Conservation (phyloP, 2,888 invertebrate genomes). For the Agriopis aurantiaria region DNA sequence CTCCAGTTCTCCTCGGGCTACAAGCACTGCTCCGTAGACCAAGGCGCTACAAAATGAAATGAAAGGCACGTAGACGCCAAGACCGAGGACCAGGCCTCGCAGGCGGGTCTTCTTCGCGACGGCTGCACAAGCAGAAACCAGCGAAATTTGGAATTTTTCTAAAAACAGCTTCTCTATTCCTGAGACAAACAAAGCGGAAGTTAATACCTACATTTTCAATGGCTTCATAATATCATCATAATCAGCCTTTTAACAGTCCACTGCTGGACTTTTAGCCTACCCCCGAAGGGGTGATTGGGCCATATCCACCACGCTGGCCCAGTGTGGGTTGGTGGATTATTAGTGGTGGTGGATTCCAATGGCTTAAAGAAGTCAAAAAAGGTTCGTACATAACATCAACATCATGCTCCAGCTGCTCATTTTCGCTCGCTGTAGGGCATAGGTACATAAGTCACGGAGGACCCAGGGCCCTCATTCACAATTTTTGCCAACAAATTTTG, state of each 20-base stretch:
- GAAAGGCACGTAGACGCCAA: constrained; percentile 90
- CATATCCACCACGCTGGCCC: too few relatives aligned
- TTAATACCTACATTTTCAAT: not conserved
- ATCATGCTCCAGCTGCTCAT: too few relatives aligned
- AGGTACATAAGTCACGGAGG: too few relatives aligned
- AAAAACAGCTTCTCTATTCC: constrained; percentile 86
- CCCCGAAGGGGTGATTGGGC: too few relatives aligned
- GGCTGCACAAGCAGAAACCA: constrained; percentile 81
- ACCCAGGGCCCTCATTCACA: too few relatives aligned
- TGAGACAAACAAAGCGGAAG: constrained; percentile 45
- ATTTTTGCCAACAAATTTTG: too few relatives aligned
- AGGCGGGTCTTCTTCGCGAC: constrained; percentile 87
- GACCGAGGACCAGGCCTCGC: constrained; percentile 89
- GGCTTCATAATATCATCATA: not conserved
- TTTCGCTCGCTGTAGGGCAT: too few relatives aligned
- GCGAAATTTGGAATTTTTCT: constrained; percentile 81
- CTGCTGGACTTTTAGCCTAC: too few relatives aligned
- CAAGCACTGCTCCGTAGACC: constrained; percentile 90
- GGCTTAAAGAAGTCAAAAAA: not conserved
- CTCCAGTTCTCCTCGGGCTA: constrained; percentile 86
- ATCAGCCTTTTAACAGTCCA: too few relatives aligned
- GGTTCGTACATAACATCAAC: not conserved
- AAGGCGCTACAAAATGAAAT: constrained; percentile 90
- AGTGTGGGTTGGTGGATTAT: too few relatives aligned
- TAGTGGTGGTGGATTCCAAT: too few relatives aligned